These are phyloP conservation scores for Hoplias malabaricus DNA, from an alignment of 2,113 vertebrate species.

Conservation along the genomic window DNA sequence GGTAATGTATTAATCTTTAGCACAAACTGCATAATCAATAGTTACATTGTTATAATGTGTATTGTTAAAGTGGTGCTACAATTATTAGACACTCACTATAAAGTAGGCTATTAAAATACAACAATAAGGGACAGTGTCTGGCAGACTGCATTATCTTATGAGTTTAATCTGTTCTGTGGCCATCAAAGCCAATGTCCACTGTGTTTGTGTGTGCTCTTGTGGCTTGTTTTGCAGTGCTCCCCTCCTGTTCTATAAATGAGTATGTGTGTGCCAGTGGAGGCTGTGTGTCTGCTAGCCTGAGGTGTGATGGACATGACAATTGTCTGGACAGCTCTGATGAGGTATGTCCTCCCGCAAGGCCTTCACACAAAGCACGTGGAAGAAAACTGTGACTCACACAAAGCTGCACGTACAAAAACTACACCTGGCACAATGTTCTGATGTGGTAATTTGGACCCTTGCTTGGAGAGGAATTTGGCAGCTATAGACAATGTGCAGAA, in stretches of 20 bases:
- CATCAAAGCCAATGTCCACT: slow-evolving; percentile 20
- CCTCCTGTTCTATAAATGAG: slow-evolving; percentile 90
- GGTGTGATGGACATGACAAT: slow-evolving; percentile 91
- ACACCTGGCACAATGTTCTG: neutral
- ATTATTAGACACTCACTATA: too few relatives aligned
- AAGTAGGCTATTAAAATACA: too few relatives aligned
- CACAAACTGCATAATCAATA: too few relatives aligned
- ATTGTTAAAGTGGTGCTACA: too few relatives aligned
- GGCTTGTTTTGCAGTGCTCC: slow-evolving; percentile 73
- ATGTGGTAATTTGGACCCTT: neutral
- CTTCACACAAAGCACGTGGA: slow-evolving; percentile 1
- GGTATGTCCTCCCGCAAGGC: slow-evolving; percentile 71
- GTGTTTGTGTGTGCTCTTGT: slow-evolving; percentile 20
- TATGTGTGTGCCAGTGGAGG: slow-evolving; percentile 89
- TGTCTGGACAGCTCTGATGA: slow-evolving; percentile 95
- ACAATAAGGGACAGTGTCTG: neutral
- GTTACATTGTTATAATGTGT: too few relatives aligned
- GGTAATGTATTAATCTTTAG: too few relatives aligned
- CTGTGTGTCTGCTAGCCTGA: slow-evolving; percentile 86
- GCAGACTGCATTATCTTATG: neutral
- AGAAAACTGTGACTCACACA: slow-evolving; percentile 8
- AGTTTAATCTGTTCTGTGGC: slow-evolving; percentile 24
- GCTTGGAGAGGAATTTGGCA: neutral
- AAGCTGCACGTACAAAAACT: slow-evolving; percentile 1
- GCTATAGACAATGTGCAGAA: neutral